phyloP scores from a whole-genome alignment of 1,140 invertebrate genomes.

The Trichonephila inaurata region DNA sequence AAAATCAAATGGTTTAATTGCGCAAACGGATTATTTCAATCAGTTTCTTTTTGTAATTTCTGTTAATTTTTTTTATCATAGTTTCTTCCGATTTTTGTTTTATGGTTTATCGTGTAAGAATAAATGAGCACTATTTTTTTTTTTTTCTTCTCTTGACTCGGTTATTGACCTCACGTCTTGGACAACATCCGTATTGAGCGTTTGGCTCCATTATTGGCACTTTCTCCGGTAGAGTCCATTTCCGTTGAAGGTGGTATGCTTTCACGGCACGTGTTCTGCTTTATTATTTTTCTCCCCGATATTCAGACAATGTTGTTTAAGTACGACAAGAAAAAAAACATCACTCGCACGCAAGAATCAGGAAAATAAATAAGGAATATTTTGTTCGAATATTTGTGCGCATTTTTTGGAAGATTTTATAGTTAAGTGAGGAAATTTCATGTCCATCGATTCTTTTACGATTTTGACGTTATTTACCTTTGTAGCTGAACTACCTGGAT shows the following conservation, averaged over 20 bases:
- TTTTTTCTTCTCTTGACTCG: neutral
- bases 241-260: neutral
- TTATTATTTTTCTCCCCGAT: neutral
- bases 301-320: neutral
- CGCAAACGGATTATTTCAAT: neutral
- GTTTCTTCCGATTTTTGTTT: neutral
- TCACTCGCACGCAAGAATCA: too few species aligned
- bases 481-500: too few species aligned
- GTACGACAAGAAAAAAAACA: too few species aligned
- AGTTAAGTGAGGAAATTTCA: too few species aligned
- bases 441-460: too few species aligned
- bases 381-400: too few species aligned
- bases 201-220: neutral
- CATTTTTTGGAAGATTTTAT: too few species aligned
- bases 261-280: neutral
- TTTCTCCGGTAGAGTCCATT: neutral
- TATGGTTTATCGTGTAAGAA: neutral
- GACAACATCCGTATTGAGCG: constrained; percentile 11
- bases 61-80: neutral
- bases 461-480: too few species aligned
- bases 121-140: neutral
- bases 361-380: too few species aligned
- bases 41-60: too few species aligned
- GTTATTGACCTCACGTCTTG: constrained; percentile 1
- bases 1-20: neutral